Base-by-base conservation (phyloP, 1,140 invertebrate species). In the Cylas formicarius region DNA sequence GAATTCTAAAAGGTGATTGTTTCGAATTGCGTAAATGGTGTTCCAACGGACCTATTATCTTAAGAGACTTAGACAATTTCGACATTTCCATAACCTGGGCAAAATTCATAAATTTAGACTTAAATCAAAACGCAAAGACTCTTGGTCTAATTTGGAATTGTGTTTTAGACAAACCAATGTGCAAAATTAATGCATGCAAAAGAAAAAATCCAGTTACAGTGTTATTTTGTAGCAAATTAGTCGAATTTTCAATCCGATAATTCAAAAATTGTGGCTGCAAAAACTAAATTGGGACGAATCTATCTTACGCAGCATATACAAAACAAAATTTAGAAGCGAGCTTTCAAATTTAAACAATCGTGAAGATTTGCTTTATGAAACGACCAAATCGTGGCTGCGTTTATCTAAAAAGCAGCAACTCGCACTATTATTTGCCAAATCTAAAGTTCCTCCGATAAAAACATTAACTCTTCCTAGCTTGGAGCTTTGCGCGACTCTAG, bases 71-170 rank as follows among this genome's bases (percentile, higher is more conserved):
- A 3, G 39, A 17, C n/a, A n/a, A n/a, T n/a, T n/a, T n/a, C n/a
- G n/a, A n/a, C n/a, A n/a, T n/a, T n/a, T n/a, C n/a, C n/a, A n/a
- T n/a, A n/a, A n/a, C n/a, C n/a, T n/a, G n/a, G n/a, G n/a, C n/a
- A n/a, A n/a, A n/a, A n/a, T n/a, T n/a, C n/a, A n/a, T n/a, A n/a
- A n/a, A n/a, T n/a, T n/a, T n/a, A 16, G 19, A 8, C n/a, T n/a
- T 35, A 20, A 22, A 46, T 36, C n/a, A 41, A 21, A 26, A 37
- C 8, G 36, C 36, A 14, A 52, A 66, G 52, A 62, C 58, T n/a
- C 50, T 68, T 11, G 65, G 63, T 1, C 37, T 67, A 6, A n/a
- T 36, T n/a, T 67, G 58, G 58, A 50, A 62, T 34, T 26, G 55
- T 5, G 28, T 37, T 17, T 40, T n/a, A 5, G 65, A 68, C 35